phyloP scores from a whole-genome alignment of 2,797 vertebrate species.

The Phataginus tricuspis region DNA sequence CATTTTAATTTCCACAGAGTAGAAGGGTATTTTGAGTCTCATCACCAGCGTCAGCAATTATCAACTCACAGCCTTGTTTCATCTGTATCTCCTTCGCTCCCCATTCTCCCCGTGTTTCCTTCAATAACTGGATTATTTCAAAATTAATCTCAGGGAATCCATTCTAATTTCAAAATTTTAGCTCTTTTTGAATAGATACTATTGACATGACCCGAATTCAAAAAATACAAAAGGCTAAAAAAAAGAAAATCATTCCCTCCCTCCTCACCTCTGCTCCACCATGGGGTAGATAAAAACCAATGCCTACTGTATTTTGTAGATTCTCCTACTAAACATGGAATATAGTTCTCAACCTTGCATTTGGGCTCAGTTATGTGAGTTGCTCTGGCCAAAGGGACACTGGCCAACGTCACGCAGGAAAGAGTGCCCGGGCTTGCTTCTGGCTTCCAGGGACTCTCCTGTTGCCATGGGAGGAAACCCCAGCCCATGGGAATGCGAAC shows the following conservation, averaged over 20 bases:
- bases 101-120: neutral
- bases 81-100: accelerated
- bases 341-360: neutral
- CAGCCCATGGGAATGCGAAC: neutral
- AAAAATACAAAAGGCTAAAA: neutral
- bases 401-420: neutral
- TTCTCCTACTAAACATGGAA: neutral
- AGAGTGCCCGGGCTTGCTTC: neutral
- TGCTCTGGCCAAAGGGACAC: neutral
- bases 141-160: neutral
- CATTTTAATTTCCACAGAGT: neutral
- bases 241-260: neutral
- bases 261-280: neutral
- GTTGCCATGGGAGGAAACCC: neutral
- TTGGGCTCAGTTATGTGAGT: neutral
- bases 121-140: neutral
- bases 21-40: neutral
- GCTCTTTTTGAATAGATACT: neutral
- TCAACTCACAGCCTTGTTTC: neutral
- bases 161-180: neutral
- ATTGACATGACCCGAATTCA: neutral
- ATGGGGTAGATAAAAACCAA: neutral
- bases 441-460: neutral
- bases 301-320: neutral
- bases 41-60: neutral